Evolutionary conservation across 2,888 invertebrate species (phyloP).

Genomic region (Agriopis leucophaearia): DNA sequence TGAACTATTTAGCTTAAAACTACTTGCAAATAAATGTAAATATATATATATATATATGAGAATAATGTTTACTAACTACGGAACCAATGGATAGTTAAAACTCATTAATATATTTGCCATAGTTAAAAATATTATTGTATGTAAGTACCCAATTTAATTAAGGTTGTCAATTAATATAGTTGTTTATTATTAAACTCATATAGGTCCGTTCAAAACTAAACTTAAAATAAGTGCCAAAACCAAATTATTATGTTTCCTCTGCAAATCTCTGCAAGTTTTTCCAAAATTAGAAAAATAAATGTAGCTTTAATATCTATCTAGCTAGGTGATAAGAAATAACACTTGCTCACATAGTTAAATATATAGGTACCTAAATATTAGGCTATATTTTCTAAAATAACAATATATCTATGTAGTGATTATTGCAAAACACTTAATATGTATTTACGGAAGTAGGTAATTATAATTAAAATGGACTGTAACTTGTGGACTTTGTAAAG

Average conservation of each 20-base stretch:
- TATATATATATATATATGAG: no score
- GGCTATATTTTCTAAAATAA: slow-evolving; percentile 5
- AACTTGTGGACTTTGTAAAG: no score
- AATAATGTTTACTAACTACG: not conserved
- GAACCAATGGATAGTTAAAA: not conserved
- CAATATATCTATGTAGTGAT: not conserved
- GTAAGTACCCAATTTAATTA: not conserved
- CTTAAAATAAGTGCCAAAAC: slow-evolving; percentile 4
- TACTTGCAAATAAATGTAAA: no score
- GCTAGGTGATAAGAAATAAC: slow-evolving; percentile 1
- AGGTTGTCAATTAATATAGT: slow-evolving; percentile 6
- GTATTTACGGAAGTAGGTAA: slow-evolving; percentile 1
- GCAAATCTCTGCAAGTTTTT: not conserved
- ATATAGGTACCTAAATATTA: slow-evolving; percentile 6
- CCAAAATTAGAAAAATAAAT: not conserved
- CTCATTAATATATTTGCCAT: not conserved
- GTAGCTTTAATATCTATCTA: slow-evolving; percentile 8
- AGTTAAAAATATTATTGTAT: not conserved
- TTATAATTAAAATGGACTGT: not conserved
- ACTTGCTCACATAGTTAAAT: slow-evolving; percentile 7
- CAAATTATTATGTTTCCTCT: not conserved
- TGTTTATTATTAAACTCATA: no score
- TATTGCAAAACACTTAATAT: not conserved
- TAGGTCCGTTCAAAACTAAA: not conserved
- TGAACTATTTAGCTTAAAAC: no score